Conservation (phyloP, 2,797 vertebrate genomes). For the Danio aesculapii region DNA sequence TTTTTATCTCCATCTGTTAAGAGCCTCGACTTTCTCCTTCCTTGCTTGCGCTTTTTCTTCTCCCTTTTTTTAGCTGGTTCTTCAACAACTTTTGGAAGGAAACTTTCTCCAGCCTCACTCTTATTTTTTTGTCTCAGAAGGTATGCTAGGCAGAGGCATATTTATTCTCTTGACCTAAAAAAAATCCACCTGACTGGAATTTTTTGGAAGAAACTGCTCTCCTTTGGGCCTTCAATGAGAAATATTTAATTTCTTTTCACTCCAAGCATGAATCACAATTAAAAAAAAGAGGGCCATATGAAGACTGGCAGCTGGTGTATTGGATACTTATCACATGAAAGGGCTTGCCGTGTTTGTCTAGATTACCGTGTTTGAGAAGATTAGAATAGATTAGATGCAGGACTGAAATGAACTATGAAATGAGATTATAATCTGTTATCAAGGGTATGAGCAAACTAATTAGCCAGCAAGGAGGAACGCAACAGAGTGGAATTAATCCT, state of each 20-base stretch:
- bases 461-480: conserved; percentile 39
- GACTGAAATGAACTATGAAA: conserved; percentile 53
- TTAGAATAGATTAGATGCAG: conserved; percentile 52
- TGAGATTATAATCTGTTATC: conserved; percentile 54
- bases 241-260: conserved; percentile 49
- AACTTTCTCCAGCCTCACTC: conserved; percentile 44
- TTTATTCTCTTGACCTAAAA: conserved; percentile 81
- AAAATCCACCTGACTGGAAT: conserved; percentile 56
- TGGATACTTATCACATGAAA: conserved; percentile 42
- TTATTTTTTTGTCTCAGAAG: conserved; percentile 48
- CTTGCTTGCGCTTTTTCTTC: conserved; percentile 62
- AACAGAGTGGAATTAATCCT: conserved; percentile 26
- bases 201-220: conserved; percentile 60
- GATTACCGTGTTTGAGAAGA: conserved; percentile 45
- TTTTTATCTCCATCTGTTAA: conserved; percentile 64
- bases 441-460: conserved; percentile 58
- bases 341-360: conserved; percentile 50
- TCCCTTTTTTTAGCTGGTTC: conserved; percentile 66
- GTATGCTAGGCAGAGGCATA: conserved; percentile 68
- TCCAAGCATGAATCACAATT: conserved; percentile 32
- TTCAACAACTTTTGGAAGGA: conserved; percentile 66
- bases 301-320: conserved; percentile 12
- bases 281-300: neutral
- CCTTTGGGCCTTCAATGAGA: conserved; percentile 63
- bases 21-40: conserved; percentile 40